Evolutionary conservation across 2,113 vertebrate species (phyloP), one percentile per base, ranked within the genome.

Genomic region (Grallaria varia): DNA sequence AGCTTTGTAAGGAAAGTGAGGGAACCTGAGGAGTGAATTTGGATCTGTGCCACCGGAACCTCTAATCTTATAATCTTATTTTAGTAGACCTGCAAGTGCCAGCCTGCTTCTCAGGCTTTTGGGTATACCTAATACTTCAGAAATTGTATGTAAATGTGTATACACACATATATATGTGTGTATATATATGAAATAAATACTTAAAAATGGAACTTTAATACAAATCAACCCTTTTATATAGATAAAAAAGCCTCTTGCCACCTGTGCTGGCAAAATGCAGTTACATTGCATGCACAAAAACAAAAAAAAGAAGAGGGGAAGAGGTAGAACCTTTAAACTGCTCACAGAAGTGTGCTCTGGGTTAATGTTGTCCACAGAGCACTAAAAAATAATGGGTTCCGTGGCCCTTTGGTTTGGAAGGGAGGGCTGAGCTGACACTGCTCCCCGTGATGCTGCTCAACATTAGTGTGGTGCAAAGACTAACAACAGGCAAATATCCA

Each of bases 111-210:
- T 88, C 12, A 13, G 82, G 49, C 58, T 88, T 85, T 40, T 27
- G 35, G 22, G 14, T 23, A 12, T 59, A 42, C 33, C 4, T 42
- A 42, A 35, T 17, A 12, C 35, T 72, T 81, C 40, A 77, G 19
- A 69, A 95, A 53, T 73, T 13, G 13, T 1, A 27, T 14, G 14
- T 53, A 56, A 45, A 71, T 50, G 2, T 72, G 8, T 44, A 28
- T 45, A 45, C 17, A 25, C 14, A 42, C 4, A 53, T 1, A 64
- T 10, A 30, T 2, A 7, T n/a, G 25, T 6, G 3, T 33, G 0
- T 49, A 4, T 33, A 8, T 45, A 45, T 50, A 23, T 40, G 49
- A 22, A 79, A 50, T 37, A 45, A 88, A 59, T 63, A 49, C 30
- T 74, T 45, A 68, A 83, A 28, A 83, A 90, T 31, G 60, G 52